Evolutionary conservation across 2,797 vertebrate species (phyloP).

Genomic region (Sternotherus odoratus): DNA sequence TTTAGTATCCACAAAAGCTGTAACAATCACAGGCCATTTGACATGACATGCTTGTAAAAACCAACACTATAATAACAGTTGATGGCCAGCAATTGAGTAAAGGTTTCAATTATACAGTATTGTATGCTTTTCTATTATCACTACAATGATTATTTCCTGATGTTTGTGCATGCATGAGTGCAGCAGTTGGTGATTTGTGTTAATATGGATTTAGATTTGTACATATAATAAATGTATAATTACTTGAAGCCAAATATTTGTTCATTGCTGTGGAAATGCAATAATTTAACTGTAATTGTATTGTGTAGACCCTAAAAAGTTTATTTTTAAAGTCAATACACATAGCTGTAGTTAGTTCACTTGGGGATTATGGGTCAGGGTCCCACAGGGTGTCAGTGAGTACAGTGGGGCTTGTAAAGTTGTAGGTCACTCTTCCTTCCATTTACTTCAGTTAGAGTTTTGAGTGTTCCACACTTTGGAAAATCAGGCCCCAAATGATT

Average conservation of each 20-base stretch:
- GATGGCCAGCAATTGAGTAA: not conserved
- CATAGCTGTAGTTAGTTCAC: not conserved
- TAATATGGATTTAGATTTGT: slow-evolving; percentile 48
- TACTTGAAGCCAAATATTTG: slow-evolving; percentile 47
- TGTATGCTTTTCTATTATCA: not conserved
- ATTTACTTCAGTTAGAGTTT: not conserved
- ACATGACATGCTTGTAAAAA: not conserved
- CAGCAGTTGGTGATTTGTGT: slow-evolving; percentile 14
- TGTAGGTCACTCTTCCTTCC: not conserved
- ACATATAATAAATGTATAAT: slow-evolving; percentile 41
- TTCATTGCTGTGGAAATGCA: slow-evolving; percentile 11
- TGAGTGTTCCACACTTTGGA: not conserved
- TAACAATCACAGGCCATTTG: not conserved
- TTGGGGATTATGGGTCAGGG: not conserved
- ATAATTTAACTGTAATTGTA: slow-evolving; percentile 35
- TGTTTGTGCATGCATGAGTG: not conserved
- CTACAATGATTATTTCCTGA: not conserved
- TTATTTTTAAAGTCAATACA: not conserved
- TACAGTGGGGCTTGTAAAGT: not conserved
- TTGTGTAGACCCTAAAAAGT: not conserved
- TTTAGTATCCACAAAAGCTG: not conserved
- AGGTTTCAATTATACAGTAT: not conserved
- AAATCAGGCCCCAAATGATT: not conserved
- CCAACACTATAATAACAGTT: fast-evolving
- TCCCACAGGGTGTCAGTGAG: not conserved